Percentiles rank a stretch among this genome's conserved stretches.
Evolutionary conservation across 2,797 vertebrate species (phyloP).

Genomic region (Hemibagrus guttatus): DNA sequence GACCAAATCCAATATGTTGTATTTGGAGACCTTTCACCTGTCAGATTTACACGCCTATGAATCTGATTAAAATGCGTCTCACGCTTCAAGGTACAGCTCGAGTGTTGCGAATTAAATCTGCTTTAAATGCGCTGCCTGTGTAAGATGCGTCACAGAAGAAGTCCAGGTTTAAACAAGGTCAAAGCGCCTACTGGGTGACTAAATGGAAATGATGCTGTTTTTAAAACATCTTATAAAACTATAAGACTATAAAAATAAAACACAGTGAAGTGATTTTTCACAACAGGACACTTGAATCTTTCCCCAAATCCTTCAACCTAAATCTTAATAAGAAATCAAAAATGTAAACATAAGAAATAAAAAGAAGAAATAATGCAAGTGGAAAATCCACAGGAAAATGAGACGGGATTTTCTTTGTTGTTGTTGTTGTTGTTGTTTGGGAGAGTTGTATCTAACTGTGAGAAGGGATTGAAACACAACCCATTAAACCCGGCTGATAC

Average conservation of each 20-base stretch:
- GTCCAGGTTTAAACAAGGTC: background rate
- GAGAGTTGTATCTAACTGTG: conserved; percentile 15
- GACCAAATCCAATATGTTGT: background rate
- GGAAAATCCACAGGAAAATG: conserved; percentile 24
- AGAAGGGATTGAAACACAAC: conserved; percentile 5
- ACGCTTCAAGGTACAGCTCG: accelerated
- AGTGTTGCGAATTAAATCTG: background rate
- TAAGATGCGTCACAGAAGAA: background rate
- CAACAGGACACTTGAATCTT: background rate
- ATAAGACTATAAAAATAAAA: background rate
- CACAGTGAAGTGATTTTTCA: background rate
- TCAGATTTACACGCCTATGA: background rate
- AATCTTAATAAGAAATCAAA: background rate
- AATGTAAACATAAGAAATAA: no score
- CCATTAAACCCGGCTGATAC: background rate
- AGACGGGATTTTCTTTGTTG: background rate
- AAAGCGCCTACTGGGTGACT: no score
- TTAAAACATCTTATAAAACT: no score
- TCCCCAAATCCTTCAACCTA: background rate
- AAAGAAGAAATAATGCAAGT: background rate
- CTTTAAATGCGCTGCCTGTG: background rate
- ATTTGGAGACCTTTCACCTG: background rate
- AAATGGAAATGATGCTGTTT: background rate
- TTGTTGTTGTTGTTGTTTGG: conserved; percentile 15
- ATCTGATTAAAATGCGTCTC: conserved; percentile 2